Conservation (phyloP, 2,113 vertebrate species). For the Tylochromis polylepis region DNA sequence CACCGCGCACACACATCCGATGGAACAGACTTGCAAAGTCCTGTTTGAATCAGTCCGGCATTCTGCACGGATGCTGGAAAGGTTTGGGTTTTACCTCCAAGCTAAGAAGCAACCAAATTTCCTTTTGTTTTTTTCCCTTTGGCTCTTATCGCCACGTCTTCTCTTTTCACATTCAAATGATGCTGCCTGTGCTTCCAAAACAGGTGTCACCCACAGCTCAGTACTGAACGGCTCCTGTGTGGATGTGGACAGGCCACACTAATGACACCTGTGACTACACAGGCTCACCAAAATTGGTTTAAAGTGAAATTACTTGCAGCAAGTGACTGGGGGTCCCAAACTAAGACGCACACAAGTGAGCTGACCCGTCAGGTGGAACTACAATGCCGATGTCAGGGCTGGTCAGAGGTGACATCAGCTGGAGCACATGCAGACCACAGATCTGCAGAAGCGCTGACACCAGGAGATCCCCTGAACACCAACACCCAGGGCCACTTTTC, state of each 20-base stretch:
- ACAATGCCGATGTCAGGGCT: no score
- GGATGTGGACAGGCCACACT: not conserved
- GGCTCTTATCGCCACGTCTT: not conserved
- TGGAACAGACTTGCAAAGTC: not conserved
- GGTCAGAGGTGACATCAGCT: no score
- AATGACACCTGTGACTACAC: not conserved
- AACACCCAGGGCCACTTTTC: not conserved
- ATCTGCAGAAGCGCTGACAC: no score
- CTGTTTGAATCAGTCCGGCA: not conserved
- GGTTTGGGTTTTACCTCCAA: not conserved
- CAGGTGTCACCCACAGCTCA: not conserved
- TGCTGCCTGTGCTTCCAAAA: not conserved
- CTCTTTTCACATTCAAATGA: rapidly evolving
- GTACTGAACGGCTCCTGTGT: not conserved
- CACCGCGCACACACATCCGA: not conserved
- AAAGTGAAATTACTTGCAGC: not conserved
- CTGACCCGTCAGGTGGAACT: not conserved
- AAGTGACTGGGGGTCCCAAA: not conserved
- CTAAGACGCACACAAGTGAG: not conserved
- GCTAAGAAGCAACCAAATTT: not conserved
- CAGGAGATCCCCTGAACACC: not conserved
- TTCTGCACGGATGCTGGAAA: no score
- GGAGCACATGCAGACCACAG: no score
- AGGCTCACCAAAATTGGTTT: not conserved
- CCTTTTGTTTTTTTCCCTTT: not conserved